phyloP scores from a whole-genome alignment of 2,113 vertebrate genomes.

The Thomomys bottae region DNA sequence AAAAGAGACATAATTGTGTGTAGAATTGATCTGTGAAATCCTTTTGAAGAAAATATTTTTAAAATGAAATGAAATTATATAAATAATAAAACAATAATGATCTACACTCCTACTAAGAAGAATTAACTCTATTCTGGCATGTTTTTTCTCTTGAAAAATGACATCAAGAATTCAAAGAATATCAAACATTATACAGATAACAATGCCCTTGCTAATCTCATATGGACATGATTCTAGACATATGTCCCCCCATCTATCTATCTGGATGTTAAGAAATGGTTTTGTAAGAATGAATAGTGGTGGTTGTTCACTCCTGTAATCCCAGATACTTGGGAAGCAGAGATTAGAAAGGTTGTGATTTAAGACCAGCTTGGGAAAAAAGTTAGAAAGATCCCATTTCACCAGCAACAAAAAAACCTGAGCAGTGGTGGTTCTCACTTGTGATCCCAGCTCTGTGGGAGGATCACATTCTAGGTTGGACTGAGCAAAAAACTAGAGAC shows the following conservation, averaged over 20 bases:
- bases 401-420: too few relatives aligned
- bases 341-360: too few relatives aligned
- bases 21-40: not conserved
- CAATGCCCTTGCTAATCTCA: constrained; percentile 14
- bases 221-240: not conserved
- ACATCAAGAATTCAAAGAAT: constrained; percentile 38
- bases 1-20: constrained; percentile 23
- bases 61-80: not conserved
- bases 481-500: too few relatives aligned
- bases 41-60: not conserved
- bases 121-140: not conserved
- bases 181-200: constrained; percentile 6
- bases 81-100: not conserved
- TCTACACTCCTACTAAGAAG: not conserved
- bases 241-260: not conserved
- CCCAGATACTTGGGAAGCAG: too few relatives aligned
- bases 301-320: too few relatives aligned
- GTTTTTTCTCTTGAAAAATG: not conserved
- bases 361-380: too few relatives aligned
- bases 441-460: too few relatives aligned
- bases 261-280: not conserved
- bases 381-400: too few relatives aligned
- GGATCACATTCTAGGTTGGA: too few relatives aligned
- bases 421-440: too few relatives aligned
- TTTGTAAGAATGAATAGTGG: too few relatives aligned